Base-by-base conservation (phyloP, 2,113 vertebrate species). In the Alectura lathami region DNA sequence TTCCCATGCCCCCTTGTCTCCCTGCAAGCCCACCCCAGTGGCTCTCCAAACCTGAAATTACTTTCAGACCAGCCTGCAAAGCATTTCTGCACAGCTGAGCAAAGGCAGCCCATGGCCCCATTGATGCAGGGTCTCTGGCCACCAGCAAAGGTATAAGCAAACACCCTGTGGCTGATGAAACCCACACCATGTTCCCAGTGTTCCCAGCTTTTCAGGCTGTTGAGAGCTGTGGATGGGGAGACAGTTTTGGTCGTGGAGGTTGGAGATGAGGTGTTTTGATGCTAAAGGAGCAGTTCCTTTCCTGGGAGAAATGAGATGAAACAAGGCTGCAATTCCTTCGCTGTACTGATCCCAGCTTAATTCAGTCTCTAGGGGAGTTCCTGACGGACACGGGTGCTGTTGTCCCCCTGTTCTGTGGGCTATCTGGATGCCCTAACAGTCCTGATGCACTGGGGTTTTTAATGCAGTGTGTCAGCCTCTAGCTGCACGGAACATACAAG, bases 341-440 rank as follows among this genome's bases (percentile, higher is more conserved):
- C 4, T 6, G 3, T 11, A 42, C 8, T 50, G 22, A 16, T 77
- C 43, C 80, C 68, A 45, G 34, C 78, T 91, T 10, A 67, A 27
- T 36, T 26, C 42, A 59, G 45, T 27, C 13, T 67, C 47, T 12
- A 8, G 1, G 1, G 21, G 29, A 59, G 38, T 20, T 91, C 27
- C 34, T 64, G 48, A n/a, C 26, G 62, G 76, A 29, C 34, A 26
- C 1, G 0, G 7, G 30, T 17, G 5, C 24, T 78, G 34, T 29
- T 29, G 62, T 0, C 7, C 48, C 34, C 23, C 40, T 29, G 6
- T 26, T 54, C 60, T 3, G 0, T 11, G 12, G 13, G 34, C 24
- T 77, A 40, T 23, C 20, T 66, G 77, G 11, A 34, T 73, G 69
- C 18, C 32, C 38, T 42, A 50, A 38, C 27, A 45, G 30, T 26